Percentiles rank a stretch among this genome's conserved stretches.
phyloP scores from a whole-genome alignment of 2,113 vertebrate species.

The Melospiza georgiana region DNA sequence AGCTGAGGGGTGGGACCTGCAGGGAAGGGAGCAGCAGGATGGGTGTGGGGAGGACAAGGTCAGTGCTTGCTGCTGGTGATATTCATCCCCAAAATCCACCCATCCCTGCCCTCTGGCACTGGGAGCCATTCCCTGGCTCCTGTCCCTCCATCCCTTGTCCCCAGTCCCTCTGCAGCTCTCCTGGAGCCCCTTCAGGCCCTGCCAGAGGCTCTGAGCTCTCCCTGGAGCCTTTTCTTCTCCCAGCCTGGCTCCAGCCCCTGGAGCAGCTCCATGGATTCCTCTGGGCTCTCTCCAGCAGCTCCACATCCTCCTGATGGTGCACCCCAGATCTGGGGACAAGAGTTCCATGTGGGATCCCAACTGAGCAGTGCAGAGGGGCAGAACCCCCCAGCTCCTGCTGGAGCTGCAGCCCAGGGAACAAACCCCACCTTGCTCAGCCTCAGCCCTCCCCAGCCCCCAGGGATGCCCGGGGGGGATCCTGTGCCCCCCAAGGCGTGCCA shows the following conservation, averaged over 20 bases:
- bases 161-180: not conserved
- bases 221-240: not conserved
- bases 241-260: not conserved
- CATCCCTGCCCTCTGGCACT: not conserved
- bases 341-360: not conserved
- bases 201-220: not conserved
- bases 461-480: not conserved
- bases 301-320: no score
- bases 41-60: not conserved
- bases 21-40: not conserved
- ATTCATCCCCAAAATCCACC: not conserved
- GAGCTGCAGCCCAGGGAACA: not conserved
- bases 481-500: accelerated
- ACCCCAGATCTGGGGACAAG: not conserved
- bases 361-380: not conserved
- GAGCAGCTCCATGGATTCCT: not conserved
- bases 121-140: not conserved
- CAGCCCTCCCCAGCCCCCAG: accelerated
- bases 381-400: not conserved
- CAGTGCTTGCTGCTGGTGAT: not conserved
- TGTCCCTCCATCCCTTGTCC: not conserved
- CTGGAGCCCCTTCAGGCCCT: not conserved
- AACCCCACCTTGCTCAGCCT: not conserved
- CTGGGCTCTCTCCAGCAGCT: not conserved
- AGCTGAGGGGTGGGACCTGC: not conserved